phyloP scores from a whole-genome alignment of 2,888 invertebrate species.

The Byasa hedistus region DNA sequence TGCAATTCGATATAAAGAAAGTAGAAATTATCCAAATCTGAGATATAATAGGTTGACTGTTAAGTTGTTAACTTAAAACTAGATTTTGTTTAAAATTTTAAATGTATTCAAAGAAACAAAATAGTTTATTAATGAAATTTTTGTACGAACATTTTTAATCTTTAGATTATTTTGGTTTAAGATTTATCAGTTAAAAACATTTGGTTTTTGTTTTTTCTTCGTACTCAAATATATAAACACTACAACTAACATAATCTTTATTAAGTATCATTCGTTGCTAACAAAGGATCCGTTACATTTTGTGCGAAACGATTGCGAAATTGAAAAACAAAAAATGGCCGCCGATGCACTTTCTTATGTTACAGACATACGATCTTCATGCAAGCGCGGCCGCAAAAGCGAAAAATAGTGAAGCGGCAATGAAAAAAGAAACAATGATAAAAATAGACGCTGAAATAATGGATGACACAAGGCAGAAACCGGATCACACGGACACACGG shows the following conservation, averaged over 20 bases:
- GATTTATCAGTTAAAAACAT: too few species aligned
- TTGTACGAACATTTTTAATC: too few species aligned
- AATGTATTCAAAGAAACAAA: too few species aligned
- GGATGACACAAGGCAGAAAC: not conserved
- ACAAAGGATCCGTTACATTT: constrained; percentile 16
- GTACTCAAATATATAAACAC: too few species aligned
- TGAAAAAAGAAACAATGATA: not conserved
- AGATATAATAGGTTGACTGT: too few species aligned
- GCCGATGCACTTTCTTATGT: constrained; percentile 18
- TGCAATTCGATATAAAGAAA: too few species aligned
- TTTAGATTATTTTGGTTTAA: too few species aligned
- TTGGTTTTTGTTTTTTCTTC: too few species aligned
- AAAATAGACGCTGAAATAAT: constrained; percentile 1
- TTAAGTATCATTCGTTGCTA: not conserved
- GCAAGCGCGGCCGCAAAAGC: constrained; percentile 17
- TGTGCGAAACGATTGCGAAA: constrained; percentile 3
- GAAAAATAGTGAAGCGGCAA: constrained; percentile 5
- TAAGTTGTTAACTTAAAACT: too few species aligned
- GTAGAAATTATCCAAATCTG: too few species aligned
- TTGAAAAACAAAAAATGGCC: constrained; percentile 3
- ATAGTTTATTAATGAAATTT: too few species aligned
- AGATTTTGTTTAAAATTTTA: too few species aligned
- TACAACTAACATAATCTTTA: not conserved
- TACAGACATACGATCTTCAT: constrained; percentile 23
- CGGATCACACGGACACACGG: not conserved